Base-by-base conservation (phyloP, 2,888 invertebrate genomes). In the Dynastes grantii region DNA sequence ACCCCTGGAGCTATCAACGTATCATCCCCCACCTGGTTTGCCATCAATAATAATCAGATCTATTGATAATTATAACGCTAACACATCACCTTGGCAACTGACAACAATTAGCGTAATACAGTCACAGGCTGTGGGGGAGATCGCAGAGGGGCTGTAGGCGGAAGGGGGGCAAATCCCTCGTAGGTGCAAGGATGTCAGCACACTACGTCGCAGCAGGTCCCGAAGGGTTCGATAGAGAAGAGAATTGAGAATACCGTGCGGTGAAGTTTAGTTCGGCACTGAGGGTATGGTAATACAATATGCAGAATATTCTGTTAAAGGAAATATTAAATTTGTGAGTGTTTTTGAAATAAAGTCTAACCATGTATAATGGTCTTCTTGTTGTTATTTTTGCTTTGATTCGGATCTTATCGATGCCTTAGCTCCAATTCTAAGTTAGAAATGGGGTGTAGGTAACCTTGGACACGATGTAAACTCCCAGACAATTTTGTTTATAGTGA, bases 101-200 rank as follows among this genome's bases (percentile, higher is more conserved):
- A 87, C 88, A 88, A 88, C 87, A 88, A 88, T 88, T 88, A 87
- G 87, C 87, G 86, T 87, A 86, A 88, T 88, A 88, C 87, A 87
- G 86, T 85, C 86, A 84, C 78, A 61, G 37, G 76, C 65, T 65
- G 73, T 29, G 76, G 27, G 55, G 78, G 55, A 37, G 9, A 22
- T 29, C 27, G 45, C 58, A 55, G 16, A 32, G 55, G 71, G 40
- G 51, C 40, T 37, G 27, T 5, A n/a, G 55, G n/a, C 37, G 64
- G 55, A 58, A 29, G 61, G 32, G 67, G 32, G 22, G 61, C 27
- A 22, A 49, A 22, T 6, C 13, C 40, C 40, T 13, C 13, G 51
- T 58, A 40, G 32, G 40, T 37, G 22, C 58, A 58, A 40, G 73
- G 53, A 53, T 70, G 53, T 70, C 70, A 64, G 32, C 64, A 64